Evolutionary conservation across 2,113 vertebrate species (phyloP).

Genomic region (Raja brachyura): DNA sequence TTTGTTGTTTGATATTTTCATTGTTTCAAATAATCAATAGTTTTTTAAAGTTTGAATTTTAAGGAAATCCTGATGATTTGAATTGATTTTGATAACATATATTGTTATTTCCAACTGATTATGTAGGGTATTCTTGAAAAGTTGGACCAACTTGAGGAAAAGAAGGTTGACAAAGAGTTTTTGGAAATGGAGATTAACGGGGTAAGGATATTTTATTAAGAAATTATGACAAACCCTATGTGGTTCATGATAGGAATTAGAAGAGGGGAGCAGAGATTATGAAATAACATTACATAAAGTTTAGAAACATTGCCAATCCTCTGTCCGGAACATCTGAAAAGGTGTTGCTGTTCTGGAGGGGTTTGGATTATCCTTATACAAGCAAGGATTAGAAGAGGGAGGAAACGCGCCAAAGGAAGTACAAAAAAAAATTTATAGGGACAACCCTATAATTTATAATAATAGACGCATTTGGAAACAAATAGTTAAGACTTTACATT

Average conservation of each 20-base stretch:
- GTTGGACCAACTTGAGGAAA: conserved; percentile 43
- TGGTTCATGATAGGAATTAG: not conserved
- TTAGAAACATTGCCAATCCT: not conserved
- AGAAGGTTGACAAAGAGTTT: conserved; percentile 45
- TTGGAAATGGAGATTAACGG: conserved; percentile 46
- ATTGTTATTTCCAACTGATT: not conserved
- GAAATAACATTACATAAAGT: not conserved
- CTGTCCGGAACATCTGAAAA: not conserved
- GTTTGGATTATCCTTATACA: not conserved
- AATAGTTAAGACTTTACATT: too few relatives aligned
- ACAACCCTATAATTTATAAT: too few relatives aligned
- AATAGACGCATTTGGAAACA: too few relatives aligned
- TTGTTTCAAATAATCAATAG: not conserved
- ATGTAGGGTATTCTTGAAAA: conserved; percentile 20
- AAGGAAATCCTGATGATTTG: not conserved
- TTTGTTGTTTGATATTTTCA: not conserved
- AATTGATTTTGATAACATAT: not conserved
- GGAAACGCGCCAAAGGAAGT: too few relatives aligned
- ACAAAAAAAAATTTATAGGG: too few relatives aligned
- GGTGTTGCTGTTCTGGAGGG: too few relatives aligned
- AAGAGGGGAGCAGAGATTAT: not conserved
- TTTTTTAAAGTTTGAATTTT: not conserved
- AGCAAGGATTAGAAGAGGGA: not conserved
- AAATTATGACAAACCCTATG: not conserved
- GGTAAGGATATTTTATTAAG: conserved; percentile 41